These are phyloP conservation scores for Cheilosia soror DNA, from an alignment of 2,888 invertebrate genomes.

Conservation along the genomic window DNA sequence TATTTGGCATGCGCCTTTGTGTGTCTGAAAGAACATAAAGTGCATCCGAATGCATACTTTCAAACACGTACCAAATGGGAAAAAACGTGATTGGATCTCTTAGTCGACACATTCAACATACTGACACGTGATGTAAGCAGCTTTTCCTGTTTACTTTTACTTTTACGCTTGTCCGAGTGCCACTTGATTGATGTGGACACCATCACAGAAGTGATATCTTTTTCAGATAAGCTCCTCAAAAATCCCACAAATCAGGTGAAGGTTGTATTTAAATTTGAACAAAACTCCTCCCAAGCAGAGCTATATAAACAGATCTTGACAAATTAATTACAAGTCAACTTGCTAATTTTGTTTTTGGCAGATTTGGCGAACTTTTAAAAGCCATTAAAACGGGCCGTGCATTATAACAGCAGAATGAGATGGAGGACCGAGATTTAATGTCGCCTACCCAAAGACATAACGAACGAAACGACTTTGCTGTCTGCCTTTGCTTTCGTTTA, in stretches of 20 bases:
- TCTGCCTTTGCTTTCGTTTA: background rate
- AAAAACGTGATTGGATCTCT: slow-evolving; percentile 22
- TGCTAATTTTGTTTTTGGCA: background rate
- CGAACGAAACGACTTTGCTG: too few species aligned
- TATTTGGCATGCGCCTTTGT: background rate
- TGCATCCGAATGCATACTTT: slow-evolving; percentile 23
- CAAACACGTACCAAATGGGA: slow-evolving; percentile 29
- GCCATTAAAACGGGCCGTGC: background rate
- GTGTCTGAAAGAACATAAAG: background rate
- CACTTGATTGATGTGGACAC: background rate
- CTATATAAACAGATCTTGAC: background rate
- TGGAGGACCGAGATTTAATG: background rate
- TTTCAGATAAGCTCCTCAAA: background rate
- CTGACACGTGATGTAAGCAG: slow-evolving; percentile 8
- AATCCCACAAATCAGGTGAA: background rate
- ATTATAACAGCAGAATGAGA: background rate
- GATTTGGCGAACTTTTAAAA: background rate
- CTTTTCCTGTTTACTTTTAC: slow-evolving; percentile 5
- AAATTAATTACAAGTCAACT: background rate
- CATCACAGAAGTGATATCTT: background rate
- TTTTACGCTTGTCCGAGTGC: background rate
- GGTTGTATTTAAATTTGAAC: slow-evolving; percentile 7
- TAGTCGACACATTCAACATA: slow-evolving; percentile 5
- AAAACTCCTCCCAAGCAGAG: background rate
- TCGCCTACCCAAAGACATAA: background rate